Base-by-base conservation (phyloP, 1,140 invertebrate genomes). In the Polypedilum vanderplanki region DNA sequence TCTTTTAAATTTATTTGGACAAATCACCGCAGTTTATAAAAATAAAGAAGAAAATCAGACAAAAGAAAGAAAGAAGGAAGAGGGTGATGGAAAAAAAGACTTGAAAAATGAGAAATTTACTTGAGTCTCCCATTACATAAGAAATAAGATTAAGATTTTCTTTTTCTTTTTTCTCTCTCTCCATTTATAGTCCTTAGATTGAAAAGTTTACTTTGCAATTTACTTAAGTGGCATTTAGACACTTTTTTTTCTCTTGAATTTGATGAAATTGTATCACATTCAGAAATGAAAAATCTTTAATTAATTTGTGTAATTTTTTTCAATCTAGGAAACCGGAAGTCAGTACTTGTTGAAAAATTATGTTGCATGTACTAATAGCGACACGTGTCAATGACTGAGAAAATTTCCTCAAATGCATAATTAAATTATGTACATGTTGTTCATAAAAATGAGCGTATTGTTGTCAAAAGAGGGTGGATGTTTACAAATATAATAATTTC, bases 141-240 rank as follows among this genome's bases (percentile, higher is more conserved):
- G 46, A 70, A 70, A 70, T 70, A 18, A 70, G 65, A 70, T 70
- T 70, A 70, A 70, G 65, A 70, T 70, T 70, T 3, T 8, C 8
- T 46, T 15, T 46, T 8, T 46, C 41, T 46, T 70, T 20, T 5
- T 20, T 20, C 10, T 70, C 8, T 70, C 18, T 70, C 17, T 70
- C 18, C 17, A 3, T 10, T 70, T 20, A 18, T 17, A 4, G 9
- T 22, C 65, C 20, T 18, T 18, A 70, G 18, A 70, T 70, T 70
- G 65, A 18, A 18, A 70, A 70, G 65, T 70, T 70, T 70, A 70
- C 17, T 70, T 70, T 70, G 17, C 65, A 70, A 70, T 70, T 70
- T 70, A 70, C 18, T 70, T 70, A 70, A 70, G 65, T 20, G 65
- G 65, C 65, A 70, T 70, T 70, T 70, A 70, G 17, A 70, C 65